phyloP scores from a whole-genome alignment of 2,888 invertebrate genomes.

The Rhagonycha lutea region DNA sequence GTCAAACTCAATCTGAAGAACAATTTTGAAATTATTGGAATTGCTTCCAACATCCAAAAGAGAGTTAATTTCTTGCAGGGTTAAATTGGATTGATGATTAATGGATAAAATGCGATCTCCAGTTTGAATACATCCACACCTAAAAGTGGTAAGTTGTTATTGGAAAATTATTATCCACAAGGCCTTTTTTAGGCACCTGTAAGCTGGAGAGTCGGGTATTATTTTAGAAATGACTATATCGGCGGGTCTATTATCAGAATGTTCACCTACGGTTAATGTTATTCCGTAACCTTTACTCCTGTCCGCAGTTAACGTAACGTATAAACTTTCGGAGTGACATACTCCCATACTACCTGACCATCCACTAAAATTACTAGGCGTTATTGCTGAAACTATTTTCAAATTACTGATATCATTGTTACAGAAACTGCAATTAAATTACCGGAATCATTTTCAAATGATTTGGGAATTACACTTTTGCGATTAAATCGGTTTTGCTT shows the following conservation, averaged over 20 bases:
- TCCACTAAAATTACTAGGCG: conserved; percentile 35
- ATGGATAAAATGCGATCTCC: conserved; percentile 85
- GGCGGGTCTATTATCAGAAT: conserved; percentile 49
- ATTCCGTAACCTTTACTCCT: conserved; percentile 59
- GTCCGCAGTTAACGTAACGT: conserved; percentile 58
- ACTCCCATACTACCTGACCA: conserved; percentile 40
- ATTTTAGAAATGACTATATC: conserved; percentile 58
- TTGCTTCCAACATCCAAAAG: conserved; percentile 57
- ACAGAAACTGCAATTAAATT: neutral
- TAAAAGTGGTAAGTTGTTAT: conserved; percentile 42
- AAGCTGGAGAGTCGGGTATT: conserved; percentile 61
- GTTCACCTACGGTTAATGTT: conserved; percentile 56
- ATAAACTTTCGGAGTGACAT: conserved; percentile 62
- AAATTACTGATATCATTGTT: neutral
- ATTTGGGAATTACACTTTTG: conserved; percentile 55
- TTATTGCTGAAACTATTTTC: conserved; percentile 23
- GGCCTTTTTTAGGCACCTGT: conserved; percentile 54
- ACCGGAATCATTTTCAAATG: conserved; percentile 44
- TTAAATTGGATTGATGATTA: conserved; percentile 75
- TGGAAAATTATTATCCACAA: neutral
- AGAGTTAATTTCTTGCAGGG: conserved; percentile 63
- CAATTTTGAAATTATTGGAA: conserved; percentile 67
- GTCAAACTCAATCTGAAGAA: conserved; percentile 85
- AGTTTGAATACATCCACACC: conserved; percentile 74
- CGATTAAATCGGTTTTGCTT: conserved; percentile 54